phyloP scores from a whole-genome alignment of 92 coral and sea anemone genomes.

The Chrysogorgia sp. region DNA sequence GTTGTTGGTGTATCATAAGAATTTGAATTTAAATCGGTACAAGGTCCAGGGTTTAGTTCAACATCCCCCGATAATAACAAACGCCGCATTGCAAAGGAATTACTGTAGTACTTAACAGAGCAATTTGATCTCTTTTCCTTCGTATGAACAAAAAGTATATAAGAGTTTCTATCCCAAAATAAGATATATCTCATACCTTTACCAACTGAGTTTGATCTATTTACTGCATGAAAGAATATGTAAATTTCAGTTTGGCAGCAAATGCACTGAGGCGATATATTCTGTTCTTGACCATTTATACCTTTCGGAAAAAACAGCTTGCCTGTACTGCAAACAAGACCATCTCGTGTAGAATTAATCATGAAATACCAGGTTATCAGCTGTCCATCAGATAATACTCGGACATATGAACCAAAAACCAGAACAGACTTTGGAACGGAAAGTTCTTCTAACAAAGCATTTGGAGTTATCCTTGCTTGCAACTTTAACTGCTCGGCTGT shows the following conservation, averaged over 20 bases:
- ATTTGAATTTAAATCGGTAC: neutral
- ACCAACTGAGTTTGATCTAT: slow-evolving; percentile 26
- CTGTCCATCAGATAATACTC: slow-evolving; percentile 4
- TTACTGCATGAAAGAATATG: slow-evolving; percentile 15
- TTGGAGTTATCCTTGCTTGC: no score
- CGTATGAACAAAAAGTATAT: slow-evolving; percentile 23
- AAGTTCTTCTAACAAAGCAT: no score
- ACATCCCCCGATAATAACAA: slow-evolving; percentile 23
- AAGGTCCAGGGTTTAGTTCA: slow-evolving; percentile 24
- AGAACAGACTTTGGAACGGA: slow-evolving; percentile 13
- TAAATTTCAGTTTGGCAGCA: slow-evolving; percentile 23
- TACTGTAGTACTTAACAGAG: slow-evolving; percentile 14
- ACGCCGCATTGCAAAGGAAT: slow-evolving; percentile 15
- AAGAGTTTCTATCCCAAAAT: slow-evolving; percentile 28
- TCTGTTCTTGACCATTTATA: slow-evolving; percentile 15
- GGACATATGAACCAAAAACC: slow-evolving; percentile 1
- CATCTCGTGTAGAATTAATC: slow-evolving; percentile 10
- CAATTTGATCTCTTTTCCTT: slow-evolving; percentile 15
- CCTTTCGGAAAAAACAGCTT: slow-evolving; percentile 7
- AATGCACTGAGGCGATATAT: slow-evolving; percentile 25
- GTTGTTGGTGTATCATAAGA: neutral
- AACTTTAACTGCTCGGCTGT: no score
- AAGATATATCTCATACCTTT: slow-evolving; percentile 8
- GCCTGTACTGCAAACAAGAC: slow-evolving; percentile 16
- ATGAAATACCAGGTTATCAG: slow-evolving; percentile 27